Evolutionary conservation across 2,888 invertebrate species (phyloP).

Genomic region (Plebejus anna): DNA sequence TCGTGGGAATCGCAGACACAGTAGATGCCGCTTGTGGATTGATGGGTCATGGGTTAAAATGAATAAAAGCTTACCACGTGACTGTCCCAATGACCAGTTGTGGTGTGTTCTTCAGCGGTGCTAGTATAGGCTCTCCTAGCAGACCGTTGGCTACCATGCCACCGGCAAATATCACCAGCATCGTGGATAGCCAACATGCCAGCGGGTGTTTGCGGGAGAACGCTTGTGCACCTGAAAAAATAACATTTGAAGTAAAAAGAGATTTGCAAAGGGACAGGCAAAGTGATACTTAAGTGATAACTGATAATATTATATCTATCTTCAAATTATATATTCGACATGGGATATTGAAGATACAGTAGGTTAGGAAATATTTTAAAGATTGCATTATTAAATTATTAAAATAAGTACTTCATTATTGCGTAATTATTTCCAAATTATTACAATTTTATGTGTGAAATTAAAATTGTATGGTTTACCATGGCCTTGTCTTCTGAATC

Average conservation of each 20-base stretch:
- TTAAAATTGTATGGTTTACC: not conserved
- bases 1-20: no score
- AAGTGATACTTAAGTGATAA: no score
- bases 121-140: constrained; percentile 96
- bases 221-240: constrained; percentile 85
- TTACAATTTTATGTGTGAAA: not conserved
- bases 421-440: not conserved
- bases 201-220: constrained; percentile 98
- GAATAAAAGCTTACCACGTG: constrained; percentile 87
- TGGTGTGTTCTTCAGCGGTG: constrained; percentile 96
- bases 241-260: no score
- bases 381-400: not conserved
- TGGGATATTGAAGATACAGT: no score
- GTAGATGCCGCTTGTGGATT: no score
- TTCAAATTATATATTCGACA: no score
- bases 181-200: constrained; percentile 98
- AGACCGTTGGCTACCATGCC: constrained; percentile 97
- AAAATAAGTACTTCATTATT: not conserved
- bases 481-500: not conserved
- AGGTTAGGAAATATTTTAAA: not conserved
- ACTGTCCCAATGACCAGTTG: constrained; percentile 94
- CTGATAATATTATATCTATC: no score
- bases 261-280: no score
- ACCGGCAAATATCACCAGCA: constrained; percentile 98
- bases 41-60: not conserved